These are phyloP conservation scores for Corvus moneduloides DNA, from an alignment of 2,113 vertebrate genomes.

Conservation along the genomic window DNA sequence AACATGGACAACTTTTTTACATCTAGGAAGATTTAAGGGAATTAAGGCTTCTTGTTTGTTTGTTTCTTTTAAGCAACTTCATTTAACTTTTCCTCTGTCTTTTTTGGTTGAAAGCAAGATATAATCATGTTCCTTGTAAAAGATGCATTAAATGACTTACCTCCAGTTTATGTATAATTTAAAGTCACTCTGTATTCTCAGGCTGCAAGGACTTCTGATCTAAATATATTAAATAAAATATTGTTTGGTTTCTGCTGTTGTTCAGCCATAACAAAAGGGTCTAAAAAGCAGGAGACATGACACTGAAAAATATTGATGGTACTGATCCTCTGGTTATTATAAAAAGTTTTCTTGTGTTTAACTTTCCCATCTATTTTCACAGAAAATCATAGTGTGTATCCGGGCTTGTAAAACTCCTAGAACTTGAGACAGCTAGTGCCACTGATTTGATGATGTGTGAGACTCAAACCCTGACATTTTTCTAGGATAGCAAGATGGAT, in stretches of 20 bases:
- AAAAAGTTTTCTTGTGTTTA: constrained; percentile 37
- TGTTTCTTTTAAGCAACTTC: not conserved
- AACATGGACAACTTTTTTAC: not conserved
- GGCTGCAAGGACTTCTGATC: not conserved
- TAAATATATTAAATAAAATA: not conserved
- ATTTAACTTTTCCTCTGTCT: not conserved
- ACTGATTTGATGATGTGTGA: constrained; percentile 57
- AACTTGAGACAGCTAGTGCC: constrained; percentile 4
- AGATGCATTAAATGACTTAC: not conserved
- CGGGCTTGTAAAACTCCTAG: constrained; percentile 44
- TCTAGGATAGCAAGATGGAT: constrained; percentile 29
- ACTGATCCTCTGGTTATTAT: not conserved
- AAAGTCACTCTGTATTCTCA: not conserved
- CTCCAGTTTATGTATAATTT: not conserved
- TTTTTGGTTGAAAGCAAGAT: not conserved
- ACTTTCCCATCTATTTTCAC: constrained; percentile 1
- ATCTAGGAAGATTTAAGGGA: not conserved
- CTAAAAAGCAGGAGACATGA: not conserved
- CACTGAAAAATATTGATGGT: constrained; percentile 20
- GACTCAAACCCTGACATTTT: constrained; percentile 39
- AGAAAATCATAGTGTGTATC: constrained; percentile 36
- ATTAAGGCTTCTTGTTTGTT: not conserved
- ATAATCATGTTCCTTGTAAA: not conserved
- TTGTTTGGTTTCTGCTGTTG: not conserved
- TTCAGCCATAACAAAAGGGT: not conserved